phyloP scores from a whole-genome alignment of 2,113 vertebrate species.

The Gnathonemus echidnorhynchus region DNA sequence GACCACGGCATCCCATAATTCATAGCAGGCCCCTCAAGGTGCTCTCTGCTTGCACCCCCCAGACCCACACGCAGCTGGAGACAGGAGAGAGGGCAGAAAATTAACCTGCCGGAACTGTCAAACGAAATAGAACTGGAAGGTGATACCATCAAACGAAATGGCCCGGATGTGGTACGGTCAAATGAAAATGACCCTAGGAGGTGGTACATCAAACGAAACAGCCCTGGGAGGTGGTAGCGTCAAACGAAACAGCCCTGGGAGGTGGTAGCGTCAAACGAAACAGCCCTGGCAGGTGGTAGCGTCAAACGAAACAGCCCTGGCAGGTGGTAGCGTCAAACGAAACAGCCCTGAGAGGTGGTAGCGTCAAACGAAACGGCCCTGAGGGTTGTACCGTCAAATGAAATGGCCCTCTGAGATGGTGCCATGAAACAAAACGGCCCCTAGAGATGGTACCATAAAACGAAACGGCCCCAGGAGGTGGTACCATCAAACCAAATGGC shows the following conservation, averaged over 20 bases:
- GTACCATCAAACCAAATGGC: neutral
- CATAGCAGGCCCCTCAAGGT: constrained; percentile 29
- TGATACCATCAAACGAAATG: neutral
- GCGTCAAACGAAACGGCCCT: neutral
- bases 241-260: neutral
- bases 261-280: neutral
- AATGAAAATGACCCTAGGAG: neutral
- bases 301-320: neutral
- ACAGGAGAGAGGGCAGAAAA: neutral
- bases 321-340: neutral
- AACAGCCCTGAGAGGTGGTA: neutral
- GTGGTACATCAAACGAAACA: neutral
- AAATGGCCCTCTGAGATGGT: too few relatives aligned
- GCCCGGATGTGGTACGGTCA: neutral
- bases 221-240: neutral
- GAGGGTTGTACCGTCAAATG: too few relatives aligned
- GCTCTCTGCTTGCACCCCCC: neutral
- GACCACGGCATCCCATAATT: constrained; percentile 39
- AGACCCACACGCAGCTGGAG: neutral
- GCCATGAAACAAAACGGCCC: too few relatives aligned
- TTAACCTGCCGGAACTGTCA: constrained; percentile 27
- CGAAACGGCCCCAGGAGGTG: neutral
- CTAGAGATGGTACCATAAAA: too few relatives aligned
- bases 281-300: neutral
- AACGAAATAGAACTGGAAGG: neutral